A percentile compares a stretch with the other conserved stretches of the same genome.
Conservation (phyloP, 2,888 invertebrate genomes). For the Trachelus iudaicus region DNA sequence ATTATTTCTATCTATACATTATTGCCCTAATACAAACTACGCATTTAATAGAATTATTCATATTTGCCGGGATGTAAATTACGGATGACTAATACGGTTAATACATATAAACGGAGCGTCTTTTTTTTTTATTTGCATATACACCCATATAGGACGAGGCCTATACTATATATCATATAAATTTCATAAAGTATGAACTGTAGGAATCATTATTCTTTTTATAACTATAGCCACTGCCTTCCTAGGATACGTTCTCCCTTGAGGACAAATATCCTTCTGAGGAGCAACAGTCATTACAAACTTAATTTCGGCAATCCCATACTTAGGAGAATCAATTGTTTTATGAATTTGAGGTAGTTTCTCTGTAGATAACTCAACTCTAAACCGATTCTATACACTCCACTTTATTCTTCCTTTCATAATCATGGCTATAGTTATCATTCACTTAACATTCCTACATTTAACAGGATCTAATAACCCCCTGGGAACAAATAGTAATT, state of each 20-base stretch:
- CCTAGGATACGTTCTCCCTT: conserved; percentile 81
- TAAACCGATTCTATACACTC: conserved; percentile 81
- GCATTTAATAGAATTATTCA: conserved; percentile 69
- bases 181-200: conserved; percentile 72
- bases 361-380: conserved; percentile 77
- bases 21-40: fast-evolving
- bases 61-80: conserved; percentile 78
- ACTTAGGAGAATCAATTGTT: conserved; percentile 73
- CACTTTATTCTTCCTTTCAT: conserved; percentile 81
- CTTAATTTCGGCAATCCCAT: conserved; percentile 78
- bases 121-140: conserved; percentile 78
- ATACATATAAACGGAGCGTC: conserved; percentile 79
- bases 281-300: conserved; percentile 85
- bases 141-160: conserved; percentile 76
- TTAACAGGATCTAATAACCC: conserved; percentile 78
- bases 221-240: conserved; percentile 79
- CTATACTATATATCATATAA: conserved; percentile 74
- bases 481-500: conserved; percentile 73
- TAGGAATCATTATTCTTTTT: conserved; percentile 76
- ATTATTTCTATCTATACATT: too few relatives aligned
- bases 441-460: conserved; percentile 76
- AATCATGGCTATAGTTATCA: conserved; percentile 71
- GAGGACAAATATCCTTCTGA: conserved; percentile 86
- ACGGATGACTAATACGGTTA: conserved; percentile 75
- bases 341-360: conserved; percentile 83